Evolutionary conservation across 2,113 vertebrate species (phyloP).

Genomic region (Forbesichthys agassizii): DNA sequence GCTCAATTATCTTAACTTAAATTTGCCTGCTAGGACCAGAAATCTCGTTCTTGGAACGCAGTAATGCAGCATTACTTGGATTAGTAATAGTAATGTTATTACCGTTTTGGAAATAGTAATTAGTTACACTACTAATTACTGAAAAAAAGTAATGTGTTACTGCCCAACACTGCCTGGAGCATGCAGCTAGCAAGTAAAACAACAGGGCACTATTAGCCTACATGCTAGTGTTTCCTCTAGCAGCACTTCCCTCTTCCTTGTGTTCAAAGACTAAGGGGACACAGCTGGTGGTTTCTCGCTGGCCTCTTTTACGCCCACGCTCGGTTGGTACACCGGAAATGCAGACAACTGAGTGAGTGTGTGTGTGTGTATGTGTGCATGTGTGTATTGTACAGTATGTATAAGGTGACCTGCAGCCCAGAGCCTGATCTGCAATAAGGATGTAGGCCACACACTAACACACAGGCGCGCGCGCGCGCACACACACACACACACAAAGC

Average conservation of each 20-base stretch:
- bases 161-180: no score
- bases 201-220: conserved; percentile 7
- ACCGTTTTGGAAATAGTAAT: no score
- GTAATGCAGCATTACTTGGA: no score
- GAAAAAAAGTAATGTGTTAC: no score
- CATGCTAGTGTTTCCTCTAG: conserved; percentile 15
- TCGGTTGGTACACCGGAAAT: not conserved
- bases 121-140: no score
- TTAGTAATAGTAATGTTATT: no score
- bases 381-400: no score
- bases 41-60: no score
- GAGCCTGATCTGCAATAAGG: not conserved
- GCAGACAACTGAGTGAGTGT: not conserved
- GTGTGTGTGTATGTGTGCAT: no score
- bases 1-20: no score
- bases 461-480: conserved; percentile 13
- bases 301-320: conserved; percentile 43
- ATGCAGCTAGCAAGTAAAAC: conserved; percentile 12
- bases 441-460: conserved; percentile 8
- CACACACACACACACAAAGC: not conserved
- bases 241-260: conserved; percentile 19
- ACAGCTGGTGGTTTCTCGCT: conserved; percentile 45
- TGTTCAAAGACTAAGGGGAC: conserved; percentile 45
- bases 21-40: no score
- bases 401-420: conserved; percentile 12